Base-by-base conservation (phyloP, 2,113 vertebrate species). In the Physeter macrocephalus region DNA sequence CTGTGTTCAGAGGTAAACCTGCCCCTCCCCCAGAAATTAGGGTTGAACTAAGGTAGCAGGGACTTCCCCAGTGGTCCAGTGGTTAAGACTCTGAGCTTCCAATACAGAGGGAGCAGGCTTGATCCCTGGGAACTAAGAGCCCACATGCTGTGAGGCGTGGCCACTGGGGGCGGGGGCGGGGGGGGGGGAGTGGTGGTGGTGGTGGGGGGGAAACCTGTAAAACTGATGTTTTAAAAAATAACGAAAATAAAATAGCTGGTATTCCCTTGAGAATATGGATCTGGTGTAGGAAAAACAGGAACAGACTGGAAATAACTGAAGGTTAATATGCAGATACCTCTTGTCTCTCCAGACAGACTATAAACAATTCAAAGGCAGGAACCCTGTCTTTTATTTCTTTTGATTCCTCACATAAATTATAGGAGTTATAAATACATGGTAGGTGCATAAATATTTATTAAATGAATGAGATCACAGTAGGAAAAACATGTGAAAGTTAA, bases 381-480 rank as follows among this genome's bases (percentile, higher is more conserved):
- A 74, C 10, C 3, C 15, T 80, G 39, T 31, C 46, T 84, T 92
- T 72, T 67, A 43, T 71, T 66, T 84, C 34, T 87, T 96, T 85
- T 77, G 15, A 75, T 71, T 90, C 72, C 12, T 88, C 39, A 82
- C 41, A 94, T 88, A 94, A 88, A 71, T 64, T 52, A 84, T 2
- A 88, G 62, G 29, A 84, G 88, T 54, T 74, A 95, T 49, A 92
- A 93, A 92, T 29, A 77, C 52, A 94, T 21, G 71, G 72, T 36
- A 95, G 61, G 39, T 95, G 8, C 88, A 27, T 74, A 92, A 95
- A 95, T 89, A 90, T 61, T 94, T 90, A 81, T 77, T 66, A 88
- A 85, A 90, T 62, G 43, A 90, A 49, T 88, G 43, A 94, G n/a
- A 34, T 61, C 49, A 82, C 9, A 86, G 36, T 14, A 78, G 43